These are phyloP conservation scores for Psittacula echo DNA, from an alignment of 2,797 vertebrate species.

Conservation along the genomic window DNA sequence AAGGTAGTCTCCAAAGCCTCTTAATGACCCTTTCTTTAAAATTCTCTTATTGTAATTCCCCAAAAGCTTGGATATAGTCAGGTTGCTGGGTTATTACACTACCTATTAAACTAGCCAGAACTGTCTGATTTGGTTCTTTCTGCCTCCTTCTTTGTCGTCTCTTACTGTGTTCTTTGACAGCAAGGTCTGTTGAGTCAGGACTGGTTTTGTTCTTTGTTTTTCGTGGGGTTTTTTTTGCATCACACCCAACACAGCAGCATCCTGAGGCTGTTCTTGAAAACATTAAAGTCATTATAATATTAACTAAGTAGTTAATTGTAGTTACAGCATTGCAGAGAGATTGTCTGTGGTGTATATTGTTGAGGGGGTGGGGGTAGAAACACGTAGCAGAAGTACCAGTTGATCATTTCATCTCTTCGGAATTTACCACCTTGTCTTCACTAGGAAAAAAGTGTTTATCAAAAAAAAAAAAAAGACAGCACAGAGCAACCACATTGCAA, in stretches of 20 bases:
- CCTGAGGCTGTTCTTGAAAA: neutral
- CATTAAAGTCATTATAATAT: neutral
- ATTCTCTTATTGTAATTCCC: neutral
- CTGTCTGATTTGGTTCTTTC: neutral
- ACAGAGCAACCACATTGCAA: neutral
- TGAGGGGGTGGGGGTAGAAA: neutral
- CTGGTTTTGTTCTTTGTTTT: neutral
- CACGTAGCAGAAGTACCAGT: neutral
- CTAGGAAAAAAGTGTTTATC: neutral
- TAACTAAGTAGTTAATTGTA: neutral
- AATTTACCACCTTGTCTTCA: neutral
- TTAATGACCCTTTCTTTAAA: neutral
- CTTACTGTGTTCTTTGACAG: neutral
- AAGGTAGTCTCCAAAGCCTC: neutral
- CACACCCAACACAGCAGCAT: neutral
- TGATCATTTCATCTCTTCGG: slow-evolving; percentile 8
- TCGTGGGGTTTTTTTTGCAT: neutral
- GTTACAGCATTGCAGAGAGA: neutral
- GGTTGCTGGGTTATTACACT: neutral
- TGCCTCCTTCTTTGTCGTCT: neutral
- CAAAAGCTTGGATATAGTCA: neutral
- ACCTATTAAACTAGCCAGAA: neutral
- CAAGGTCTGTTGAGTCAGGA: neutral
- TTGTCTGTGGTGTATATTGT: neutral
- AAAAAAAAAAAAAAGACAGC: neutral